Evolutionary conservation across 2,797 vertebrate genomes (phyloP).

Genomic region (Tachyglossus aculeatus): DNA sequence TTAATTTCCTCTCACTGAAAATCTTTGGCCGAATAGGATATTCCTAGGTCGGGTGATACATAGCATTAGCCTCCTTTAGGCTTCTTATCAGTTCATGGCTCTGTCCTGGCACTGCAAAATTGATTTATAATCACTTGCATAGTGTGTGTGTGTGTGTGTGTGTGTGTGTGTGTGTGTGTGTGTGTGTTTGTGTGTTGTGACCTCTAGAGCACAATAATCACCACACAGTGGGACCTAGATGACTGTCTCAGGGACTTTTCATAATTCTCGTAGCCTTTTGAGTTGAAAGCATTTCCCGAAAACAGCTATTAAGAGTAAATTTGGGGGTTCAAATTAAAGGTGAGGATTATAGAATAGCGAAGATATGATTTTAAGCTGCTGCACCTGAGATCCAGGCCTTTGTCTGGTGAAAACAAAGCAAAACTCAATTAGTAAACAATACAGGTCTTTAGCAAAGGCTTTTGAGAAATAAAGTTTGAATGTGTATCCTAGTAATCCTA

Average conservation of each 20-base stretch:
- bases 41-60: too few species aligned
- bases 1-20: too few species aligned
- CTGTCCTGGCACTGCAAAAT: not conserved
- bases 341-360: not conserved
- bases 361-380: not conserved
- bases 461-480: conserved; percentile 59
- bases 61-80: too few species aligned
- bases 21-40: too few species aligned
- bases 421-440: conserved; percentile 61
- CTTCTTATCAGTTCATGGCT: too few species aligned
- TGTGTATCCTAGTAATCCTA: conserved; percentile 55
- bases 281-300: too few species aligned
- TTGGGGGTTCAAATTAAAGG: conserved; percentile 10
- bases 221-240: not conserved
- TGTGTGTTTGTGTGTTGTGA: not conserved
- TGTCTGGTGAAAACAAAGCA: conserved; percentile 1
- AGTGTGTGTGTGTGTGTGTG: not conserved
- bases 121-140: too few species aligned
- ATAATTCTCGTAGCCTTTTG: not conserved
- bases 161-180: rapidly evolving
- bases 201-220: not conserved
- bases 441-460: conserved; percentile 54
- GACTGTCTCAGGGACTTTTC: not conserved
- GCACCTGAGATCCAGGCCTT: not conserved
- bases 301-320: not conserved